A percentile compares a stretch with the other conserved stretches of the same genome.
These are phyloP conservation scores for Zaprionus obscuricornis DNA, from an alignment of 2,888 invertebrate species.

Conservation along the genomic window DNA sequence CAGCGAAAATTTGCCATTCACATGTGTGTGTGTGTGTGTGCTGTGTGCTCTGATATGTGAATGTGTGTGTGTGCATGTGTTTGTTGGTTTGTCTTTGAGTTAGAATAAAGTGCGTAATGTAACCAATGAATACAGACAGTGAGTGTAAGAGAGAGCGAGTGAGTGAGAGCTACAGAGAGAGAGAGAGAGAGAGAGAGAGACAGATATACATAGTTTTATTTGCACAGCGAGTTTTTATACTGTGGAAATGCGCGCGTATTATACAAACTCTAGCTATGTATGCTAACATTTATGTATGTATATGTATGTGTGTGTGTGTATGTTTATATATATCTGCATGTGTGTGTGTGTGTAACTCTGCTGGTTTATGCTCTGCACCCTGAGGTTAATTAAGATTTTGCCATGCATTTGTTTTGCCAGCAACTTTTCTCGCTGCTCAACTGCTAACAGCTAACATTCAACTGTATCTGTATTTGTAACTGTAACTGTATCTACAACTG, in stretches of 20 bases:
- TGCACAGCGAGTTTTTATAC: constrained; percentile 67
- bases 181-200: constrained; percentile 5
- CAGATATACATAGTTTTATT: constrained; percentile 59
- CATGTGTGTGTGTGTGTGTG: constrained; percentile 19
- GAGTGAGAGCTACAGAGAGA: constrained; percentile 5
- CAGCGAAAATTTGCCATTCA: constrained; percentile 54
- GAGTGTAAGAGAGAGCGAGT: constrained; percentile 6
- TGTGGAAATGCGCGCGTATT: constrained; percentile 59
- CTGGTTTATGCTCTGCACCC: constrained; percentile 65
- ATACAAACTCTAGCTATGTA: constrained; percentile 32
- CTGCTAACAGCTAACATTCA: no score
- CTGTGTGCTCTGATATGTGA: constrained; percentile 9
- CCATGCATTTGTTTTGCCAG: constrained; percentile 70
- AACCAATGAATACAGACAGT: constrained; percentile 57
- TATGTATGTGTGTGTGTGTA: constrained; percentile 6
- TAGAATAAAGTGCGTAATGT: constrained; percentile 71
- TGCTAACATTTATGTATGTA: constrained; percentile 1
- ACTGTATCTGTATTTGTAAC: constrained; percentile 7
- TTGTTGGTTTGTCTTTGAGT: constrained; percentile 64
- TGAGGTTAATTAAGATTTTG: constrained; percentile 76
- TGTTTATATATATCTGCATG: constrained; percentile 1
- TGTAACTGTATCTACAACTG: neutral
- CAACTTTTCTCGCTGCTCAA: no score
- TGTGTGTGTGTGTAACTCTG: constrained; percentile 23
- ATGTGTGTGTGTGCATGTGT: constrained; percentile 23